Conservation (phyloP, 1,140 invertebrate genomes). For the Paraescarpia echinospica region DNA sequence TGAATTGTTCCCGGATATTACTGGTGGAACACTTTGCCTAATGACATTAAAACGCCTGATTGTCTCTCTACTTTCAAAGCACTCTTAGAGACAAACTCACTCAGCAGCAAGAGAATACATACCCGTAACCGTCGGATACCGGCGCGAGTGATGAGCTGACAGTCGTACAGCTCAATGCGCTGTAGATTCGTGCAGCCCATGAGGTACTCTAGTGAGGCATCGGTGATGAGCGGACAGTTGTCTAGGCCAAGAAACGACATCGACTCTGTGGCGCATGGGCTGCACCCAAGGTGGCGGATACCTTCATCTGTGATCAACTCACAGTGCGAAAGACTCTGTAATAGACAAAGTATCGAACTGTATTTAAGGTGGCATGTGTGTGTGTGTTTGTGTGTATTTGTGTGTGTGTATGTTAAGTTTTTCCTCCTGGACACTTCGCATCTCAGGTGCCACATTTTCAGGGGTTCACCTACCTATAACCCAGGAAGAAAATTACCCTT, state of each 20-base stretch:
- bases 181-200: constrained; percentile 91
- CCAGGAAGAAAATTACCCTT: constrained; percentile 2
- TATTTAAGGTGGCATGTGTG: background rate
- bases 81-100: too few relatives aligned
- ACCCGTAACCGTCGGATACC: constrained; percentile 95
- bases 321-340: constrained; percentile 94
- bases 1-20: too few relatives aligned
- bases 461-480: background rate
- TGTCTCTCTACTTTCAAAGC: too few relatives aligned
- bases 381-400: background rate
- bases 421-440: background rate
- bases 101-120: constrained; percentile 36
- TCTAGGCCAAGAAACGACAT: constrained; percentile 91
- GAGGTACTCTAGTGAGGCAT: constrained; percentile 93
- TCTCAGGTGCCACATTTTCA: background rate
- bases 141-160: constrained; percentile 94
- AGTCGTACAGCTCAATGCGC: constrained; percentile 97
- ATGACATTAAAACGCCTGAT: too few relatives aligned
- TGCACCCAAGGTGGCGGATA: constrained; percentile 88
- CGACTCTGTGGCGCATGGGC: constrained; percentile 73
- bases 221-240: constrained; percentile 98
- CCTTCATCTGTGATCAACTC: constrained; percentile 98
- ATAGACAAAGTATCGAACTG: constrained; percentile 24
- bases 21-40: too few relatives aligned
- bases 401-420: background rate